A percentile compares a stretch with the other conserved stretches of the same genome.
Evolutionary conservation across 2,797 vertebrate genomes (phyloP).

Genomic region (Phyllotis vaccarum): DNA sequence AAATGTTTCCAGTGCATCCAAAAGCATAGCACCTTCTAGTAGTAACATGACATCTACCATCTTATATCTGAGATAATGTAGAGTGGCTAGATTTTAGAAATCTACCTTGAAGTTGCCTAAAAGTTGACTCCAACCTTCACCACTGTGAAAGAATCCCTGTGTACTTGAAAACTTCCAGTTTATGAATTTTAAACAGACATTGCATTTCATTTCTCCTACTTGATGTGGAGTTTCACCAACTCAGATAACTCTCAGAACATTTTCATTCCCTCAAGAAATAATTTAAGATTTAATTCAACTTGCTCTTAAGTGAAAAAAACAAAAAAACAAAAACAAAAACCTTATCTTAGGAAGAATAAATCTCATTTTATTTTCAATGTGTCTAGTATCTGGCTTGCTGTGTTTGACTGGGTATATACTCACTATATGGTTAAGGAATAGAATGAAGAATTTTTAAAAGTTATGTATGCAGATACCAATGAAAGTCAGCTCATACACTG

Average conservation of each 20-base stretch:
- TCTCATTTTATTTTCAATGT: not conserved
- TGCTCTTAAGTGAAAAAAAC: not conserved
- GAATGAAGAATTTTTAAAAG: not conserved
- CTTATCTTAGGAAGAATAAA: not conserved
- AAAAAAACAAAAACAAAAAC: too few relatives aligned
- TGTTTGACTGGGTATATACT: not conserved
- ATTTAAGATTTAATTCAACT: slow-evolving; percentile 18
- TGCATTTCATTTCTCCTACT: slow-evolving; percentile 5
- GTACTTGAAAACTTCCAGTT: not conserved
- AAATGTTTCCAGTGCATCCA: not conserved
- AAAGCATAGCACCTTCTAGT: not conserved
- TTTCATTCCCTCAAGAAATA: slow-evolving; percentile 25
- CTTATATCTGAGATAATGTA: not conserved
- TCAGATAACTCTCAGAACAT: slow-evolving; percentile 23
- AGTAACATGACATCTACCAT: not conserved
- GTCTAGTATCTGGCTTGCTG: not conserved
- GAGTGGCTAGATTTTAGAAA: not conserved
- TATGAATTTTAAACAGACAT: not conserved
- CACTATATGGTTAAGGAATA: not conserved
- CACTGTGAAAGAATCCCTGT: not conserved
- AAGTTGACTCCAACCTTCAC: not conserved
- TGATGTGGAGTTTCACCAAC: not conserved
- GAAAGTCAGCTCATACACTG: not conserved
- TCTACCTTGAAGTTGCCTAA: not conserved
- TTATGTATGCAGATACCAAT: not conserved